Base-by-base conservation (phyloP, 2,797 vertebrate species). In the Streptopelia turtur region DNA sequence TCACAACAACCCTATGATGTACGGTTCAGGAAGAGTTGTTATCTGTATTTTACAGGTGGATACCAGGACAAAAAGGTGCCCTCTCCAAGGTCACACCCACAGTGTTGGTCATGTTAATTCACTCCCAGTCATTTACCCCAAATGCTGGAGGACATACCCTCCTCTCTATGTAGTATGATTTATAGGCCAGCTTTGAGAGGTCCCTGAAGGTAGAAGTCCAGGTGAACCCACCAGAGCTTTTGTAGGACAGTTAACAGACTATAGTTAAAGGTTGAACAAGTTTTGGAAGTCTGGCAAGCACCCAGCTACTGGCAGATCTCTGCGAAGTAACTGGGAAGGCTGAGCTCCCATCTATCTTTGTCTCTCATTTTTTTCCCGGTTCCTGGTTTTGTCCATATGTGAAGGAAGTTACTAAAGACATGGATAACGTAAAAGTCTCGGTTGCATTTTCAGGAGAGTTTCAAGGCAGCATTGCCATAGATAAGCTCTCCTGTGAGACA, bases 1-100 rank as follows among this genome's bases (percentile, higher is more conserved):
- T 75, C 94, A 92, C 93, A 92, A 93, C 76, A 68, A 52, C 66
- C 25, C 30, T 63, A 25, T 57, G 84, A 86, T 69, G 30, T 39
- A 61, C 66, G 55, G 37, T 30, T n/a, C 14, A 80, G 53, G 35
- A 86, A 71, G 71, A 78, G 55, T 89, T 85, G 71, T 89, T 79
- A 52, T 60, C 27, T 85, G 37, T 21, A 33, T 83, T 80, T 87
- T 79, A 33, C 41, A 86, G 25, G 16, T 68, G 33, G 78, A 69
- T 17, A 61, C 22, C 41, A 30, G 37, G 63, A 79, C 60, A 53
- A 41, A 53, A 88, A 82, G 27, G 11, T 4, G 4, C 13, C 35
- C 16, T 66, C 10, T 69, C 61, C n/a, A 33, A 57, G 39, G n/a
- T 45, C 41, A 25, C 37, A 23, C 18, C 43, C 18, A 45, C 43